These are phyloP conservation scores for Incurvaria masculella DNA, from an alignment of 2,888 invertebrate species.

Conservation along the genomic window DNA sequence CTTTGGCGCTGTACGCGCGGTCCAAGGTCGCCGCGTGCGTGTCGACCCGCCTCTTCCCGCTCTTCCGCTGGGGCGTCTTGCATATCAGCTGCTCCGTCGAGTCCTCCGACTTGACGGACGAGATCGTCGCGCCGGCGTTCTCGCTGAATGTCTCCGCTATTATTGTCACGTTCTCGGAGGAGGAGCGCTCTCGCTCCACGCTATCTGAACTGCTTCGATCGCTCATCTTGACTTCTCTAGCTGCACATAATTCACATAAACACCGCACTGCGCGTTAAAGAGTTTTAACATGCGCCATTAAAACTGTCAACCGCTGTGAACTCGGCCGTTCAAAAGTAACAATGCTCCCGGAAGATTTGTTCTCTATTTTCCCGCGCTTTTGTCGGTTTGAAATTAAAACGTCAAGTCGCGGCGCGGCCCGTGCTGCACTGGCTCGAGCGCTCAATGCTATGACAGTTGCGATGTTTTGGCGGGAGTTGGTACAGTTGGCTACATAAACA, in stretches of 20 bases:
- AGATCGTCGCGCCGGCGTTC: conserved; percentile 39
- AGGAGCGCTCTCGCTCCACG: conserved; percentile 21
- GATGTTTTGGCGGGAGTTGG: neutral
- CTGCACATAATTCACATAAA: neutral
- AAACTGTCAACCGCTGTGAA: neutral
- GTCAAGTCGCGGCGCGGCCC: neutral
- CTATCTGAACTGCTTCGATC: conserved; percentile 11
- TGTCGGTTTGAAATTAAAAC: neutral
- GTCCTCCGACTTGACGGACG: conserved; percentile 49
- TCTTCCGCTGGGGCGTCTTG: conserved; percentile 44
- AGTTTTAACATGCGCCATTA: neutral
- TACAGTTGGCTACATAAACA: too few species aligned
- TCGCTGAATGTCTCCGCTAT: conserved; percentile 25
- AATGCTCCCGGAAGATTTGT: neutral
- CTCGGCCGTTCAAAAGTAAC: neutral
- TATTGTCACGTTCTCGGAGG: conserved; percentile 21
- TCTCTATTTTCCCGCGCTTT: neutral
- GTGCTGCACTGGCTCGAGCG: neutral
- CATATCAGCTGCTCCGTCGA: conserved; percentile 59
- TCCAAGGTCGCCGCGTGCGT: conserved; percentile 34
- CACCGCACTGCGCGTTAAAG: neutral
- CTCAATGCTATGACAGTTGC: neutral
- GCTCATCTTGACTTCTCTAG: neutral
- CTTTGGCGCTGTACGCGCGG: conserved; percentile 21
- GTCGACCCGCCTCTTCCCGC: conserved; percentile 24